Conservation (phyloP, 30 jellyfish, hydroid and myxozoan genomes). For the Phacellophora camtschatica region DNA sequence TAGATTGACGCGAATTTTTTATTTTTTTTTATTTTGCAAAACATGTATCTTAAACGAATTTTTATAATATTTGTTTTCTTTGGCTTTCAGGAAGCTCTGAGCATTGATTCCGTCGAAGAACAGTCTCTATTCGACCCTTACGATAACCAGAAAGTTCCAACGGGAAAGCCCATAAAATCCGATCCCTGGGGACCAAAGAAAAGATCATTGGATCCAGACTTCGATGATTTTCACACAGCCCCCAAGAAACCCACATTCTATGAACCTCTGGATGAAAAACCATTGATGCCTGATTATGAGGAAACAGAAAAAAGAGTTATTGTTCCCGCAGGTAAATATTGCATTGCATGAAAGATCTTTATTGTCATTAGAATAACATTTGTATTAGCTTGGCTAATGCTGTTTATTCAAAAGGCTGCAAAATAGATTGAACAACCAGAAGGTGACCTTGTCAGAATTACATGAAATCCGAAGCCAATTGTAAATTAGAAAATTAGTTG, state of each 20-base stretch:
- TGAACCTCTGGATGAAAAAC: constrained; percentile 76
- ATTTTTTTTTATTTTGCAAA: too few relatives aligned
- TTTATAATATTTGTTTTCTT: neutral
- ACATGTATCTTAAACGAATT: too few relatives aligned
- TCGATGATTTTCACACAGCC: constrained; percentile 97
- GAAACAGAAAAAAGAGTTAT: constrained; percentile 88
- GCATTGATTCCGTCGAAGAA: constrained; percentile 93
- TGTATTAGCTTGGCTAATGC: too few relatives aligned
- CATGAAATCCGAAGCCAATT: too few relatives aligned
- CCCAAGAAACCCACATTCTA: constrained; percentile 82
- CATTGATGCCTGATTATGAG: constrained; percentile 69
- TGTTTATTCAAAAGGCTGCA: too few relatives aligned
- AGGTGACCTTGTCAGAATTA: too few relatives aligned
- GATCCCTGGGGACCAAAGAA: constrained; percentile 90
- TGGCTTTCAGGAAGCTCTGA: constrained; percentile 82
- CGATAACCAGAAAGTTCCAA: constrained; percentile 97
- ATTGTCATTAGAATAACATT: constrained; percentile 3
- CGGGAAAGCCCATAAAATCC: constrained; percentile 75
- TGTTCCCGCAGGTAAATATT: constrained; percentile 96
- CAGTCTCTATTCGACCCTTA: constrained; percentile 93
- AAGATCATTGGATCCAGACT: constrained; percentile 83
- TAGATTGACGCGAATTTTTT: too few relatives aligned
- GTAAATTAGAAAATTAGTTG: too few relatives aligned
- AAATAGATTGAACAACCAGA: too few relatives aligned
- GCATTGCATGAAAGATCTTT: neutral